Conservation (phyloP, 2,888 invertebrate genomes). For the Plagodis pulveraria region DNA sequence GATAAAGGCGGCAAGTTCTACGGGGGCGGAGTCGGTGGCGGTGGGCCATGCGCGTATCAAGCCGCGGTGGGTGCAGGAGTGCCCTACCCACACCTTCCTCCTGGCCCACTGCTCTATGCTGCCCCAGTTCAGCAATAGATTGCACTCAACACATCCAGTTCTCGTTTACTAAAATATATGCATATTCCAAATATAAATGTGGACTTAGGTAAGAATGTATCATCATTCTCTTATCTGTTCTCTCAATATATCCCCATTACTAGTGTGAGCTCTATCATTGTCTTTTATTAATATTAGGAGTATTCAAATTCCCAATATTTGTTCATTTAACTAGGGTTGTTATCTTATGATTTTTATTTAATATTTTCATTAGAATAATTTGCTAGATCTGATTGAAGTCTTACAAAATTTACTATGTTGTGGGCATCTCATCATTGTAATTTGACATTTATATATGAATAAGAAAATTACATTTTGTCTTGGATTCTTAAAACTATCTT, state of each 20-base stretch:
- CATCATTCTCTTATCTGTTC: conserved; percentile 27
- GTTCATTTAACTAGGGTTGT: conserved; percentile 44
- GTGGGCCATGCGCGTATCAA: conserved; percentile 87
- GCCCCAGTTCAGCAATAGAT: conserved; percentile 90
- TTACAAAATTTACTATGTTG: conserved; percentile 58
- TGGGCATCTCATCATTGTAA: conserved; percentile 11
- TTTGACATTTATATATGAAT: conserved; percentile 24
- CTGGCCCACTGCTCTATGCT: conserved; percentile 84
- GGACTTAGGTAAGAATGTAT: conserved; percentile 35
- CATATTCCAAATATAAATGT: conserved; percentile 42
- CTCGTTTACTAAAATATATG: conserved; percentile 29
- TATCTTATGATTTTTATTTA: conserved; percentile 47
- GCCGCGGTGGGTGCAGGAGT: conserved; percentile 86
- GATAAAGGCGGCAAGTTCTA: conserved; percentile 88
- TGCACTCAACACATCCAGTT: conserved; percentile 23
- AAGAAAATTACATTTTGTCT: conserved; percentile 32
- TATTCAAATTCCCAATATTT: conserved; percentile 46
- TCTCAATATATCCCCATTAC: conserved; percentile 28
- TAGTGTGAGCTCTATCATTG: conserved; percentile 43
- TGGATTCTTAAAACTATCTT: conserved; percentile 34
- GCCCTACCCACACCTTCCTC: conserved; percentile 86
- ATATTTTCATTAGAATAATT: conserved; percentile 57
- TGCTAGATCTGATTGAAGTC: conserved; percentile 76
- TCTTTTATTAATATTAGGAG: conserved; percentile 46
- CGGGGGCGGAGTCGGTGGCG: conserved; percentile 87